phyloP scores from a whole-genome alignment of 2,888 invertebrate species.

The Stictocephala bisonia region DNA sequence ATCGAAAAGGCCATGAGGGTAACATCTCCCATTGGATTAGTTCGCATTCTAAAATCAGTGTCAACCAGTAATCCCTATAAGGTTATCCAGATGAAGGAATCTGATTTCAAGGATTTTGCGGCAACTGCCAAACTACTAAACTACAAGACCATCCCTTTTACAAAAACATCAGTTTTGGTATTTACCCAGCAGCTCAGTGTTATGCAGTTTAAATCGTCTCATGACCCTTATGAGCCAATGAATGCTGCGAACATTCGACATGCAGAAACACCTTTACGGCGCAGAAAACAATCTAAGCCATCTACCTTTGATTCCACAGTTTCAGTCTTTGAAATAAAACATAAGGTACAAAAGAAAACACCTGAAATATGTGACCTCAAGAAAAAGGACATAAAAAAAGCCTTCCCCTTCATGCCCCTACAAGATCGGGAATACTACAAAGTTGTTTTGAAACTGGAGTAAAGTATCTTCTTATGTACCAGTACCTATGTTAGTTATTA shows the following conservation, averaged over 20 bases:
- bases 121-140: neutral
- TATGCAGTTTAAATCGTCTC: constrained; percentile 2
- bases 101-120: constrained; percentile 11
- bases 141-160: neutral
- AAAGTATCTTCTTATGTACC: too few relatives aligned
- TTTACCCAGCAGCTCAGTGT: constrained; percentile 1
- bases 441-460: too few relatives aligned
- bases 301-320: neutral
- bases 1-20: constrained; percentile 12
- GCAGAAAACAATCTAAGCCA: neutral
- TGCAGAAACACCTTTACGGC: neutral
- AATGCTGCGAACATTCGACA: neutral
- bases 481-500: too few relatives aligned
- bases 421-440: constrained; percentile 16
- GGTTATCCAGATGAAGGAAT: constrained; percentile 8
- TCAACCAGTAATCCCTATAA: neutral
- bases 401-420: constrained; percentile 16
- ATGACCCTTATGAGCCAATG: constrained; percentile 7
- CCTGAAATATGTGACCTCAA: neutral
- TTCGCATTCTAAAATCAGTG: constrained; percentile 3
- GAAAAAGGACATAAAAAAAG: constrained; percentile 3
- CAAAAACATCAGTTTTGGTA: neutral
- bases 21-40: too few relatives aligned
- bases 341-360: neutral
- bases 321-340: neutral